A percentile compares a stretch with the other conserved stretches of the same genome.
Conservation (phyloP, 2,797 vertebrate species). For the Darevskia mixta region DNA sequence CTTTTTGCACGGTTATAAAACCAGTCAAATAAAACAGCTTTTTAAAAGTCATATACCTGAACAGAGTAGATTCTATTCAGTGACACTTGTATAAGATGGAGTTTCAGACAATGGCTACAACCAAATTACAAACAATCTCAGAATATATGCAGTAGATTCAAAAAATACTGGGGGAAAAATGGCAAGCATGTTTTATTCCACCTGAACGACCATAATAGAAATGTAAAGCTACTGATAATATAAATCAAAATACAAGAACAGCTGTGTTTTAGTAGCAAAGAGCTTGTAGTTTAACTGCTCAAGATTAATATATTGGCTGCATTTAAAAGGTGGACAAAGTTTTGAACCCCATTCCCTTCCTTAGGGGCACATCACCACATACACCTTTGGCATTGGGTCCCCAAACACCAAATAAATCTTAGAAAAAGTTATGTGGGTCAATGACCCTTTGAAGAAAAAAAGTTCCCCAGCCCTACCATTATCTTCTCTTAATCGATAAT, state of each 20-base stretch:
- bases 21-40: neutral
- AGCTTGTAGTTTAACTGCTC: neutral
- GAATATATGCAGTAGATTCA: neutral
- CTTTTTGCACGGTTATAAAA: neutral
- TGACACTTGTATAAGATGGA: constrained; percentile 7
- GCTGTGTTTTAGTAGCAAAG: neutral
- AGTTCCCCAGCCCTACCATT: too few species aligned
- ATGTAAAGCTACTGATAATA: neutral
- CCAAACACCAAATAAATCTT: neutral
- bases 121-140: neutral
- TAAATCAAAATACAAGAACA: neutral
- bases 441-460: too few species aligned
- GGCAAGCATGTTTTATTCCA: neutral
- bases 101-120: neutral
- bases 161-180: neutral
- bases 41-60: neutral
- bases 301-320: neutral
- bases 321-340: neutral
- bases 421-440: too few species aligned
- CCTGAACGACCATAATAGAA: neutral
- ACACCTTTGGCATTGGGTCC: neutral
- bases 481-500: too few species aligned
- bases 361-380: neutral
- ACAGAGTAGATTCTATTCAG: neutral
- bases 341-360: neutral